A percentile compares a stretch with the other conserved stretches of the same genome.
Conservation (phyloP, 1,140 invertebrate genomes). For the Mya arenaria region DNA sequence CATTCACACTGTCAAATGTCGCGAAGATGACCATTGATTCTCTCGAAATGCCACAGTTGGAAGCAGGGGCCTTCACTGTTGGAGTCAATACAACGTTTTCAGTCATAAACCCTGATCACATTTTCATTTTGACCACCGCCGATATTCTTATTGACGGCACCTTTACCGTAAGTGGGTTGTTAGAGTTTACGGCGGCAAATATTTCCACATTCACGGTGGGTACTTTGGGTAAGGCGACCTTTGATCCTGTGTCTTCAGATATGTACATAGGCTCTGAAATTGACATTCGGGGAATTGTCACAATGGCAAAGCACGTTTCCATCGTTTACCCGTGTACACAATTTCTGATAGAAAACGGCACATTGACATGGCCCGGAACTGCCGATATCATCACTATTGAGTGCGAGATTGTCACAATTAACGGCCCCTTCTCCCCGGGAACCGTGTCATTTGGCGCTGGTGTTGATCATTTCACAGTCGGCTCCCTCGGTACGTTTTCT, state of each 20-base stretch:
- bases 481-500: slow-evolving; percentile 50
- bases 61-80: background rate
- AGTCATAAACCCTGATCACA: background rate
- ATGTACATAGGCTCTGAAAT: slow-evolving; percentile 61
- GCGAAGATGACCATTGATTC: slow-evolving; percentile 29
- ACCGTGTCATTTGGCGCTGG: slow-evolving; percentile 58
- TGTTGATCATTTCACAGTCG: slow-evolving; percentile 45
- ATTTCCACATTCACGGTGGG: slow-evolving; percentile 56
- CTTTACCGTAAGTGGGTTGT: background rate
- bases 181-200: background rate
- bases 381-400: slow-evolving; percentile 59
- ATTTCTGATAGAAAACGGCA: slow-evolving; percentile 57
- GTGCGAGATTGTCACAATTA: slow-evolving; percentile 64
- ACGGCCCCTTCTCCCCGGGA: slow-evolving; percentile 60
- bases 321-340: slow-evolving; percentile 55
- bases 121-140: background rate
- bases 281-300: slow-evolving; percentile 51
- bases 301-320: slow-evolving; percentile 57
- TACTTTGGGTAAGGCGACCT: slow-evolving; percentile 45
- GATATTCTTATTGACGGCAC: background rate
- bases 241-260: slow-evolving; percentile 56
- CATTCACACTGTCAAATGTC: slow-evolving; percentile 30
- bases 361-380: slow-evolving; percentile 55
- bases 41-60: background rate
- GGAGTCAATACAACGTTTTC: background rate